Conservation (phyloP, 1,140 invertebrate species). For the Drosophila pallidifrons region DNA sequence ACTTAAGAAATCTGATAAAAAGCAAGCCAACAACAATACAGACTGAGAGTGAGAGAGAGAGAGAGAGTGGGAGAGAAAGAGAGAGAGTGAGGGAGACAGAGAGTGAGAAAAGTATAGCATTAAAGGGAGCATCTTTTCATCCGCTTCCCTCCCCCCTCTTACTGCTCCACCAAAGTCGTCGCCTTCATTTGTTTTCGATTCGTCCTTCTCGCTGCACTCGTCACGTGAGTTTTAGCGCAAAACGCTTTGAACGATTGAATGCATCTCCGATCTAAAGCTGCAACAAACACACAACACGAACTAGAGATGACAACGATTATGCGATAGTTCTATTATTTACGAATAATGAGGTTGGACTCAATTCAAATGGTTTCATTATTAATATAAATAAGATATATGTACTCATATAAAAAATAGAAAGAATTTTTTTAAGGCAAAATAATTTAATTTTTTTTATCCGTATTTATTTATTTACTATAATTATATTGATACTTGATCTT, state of each 20-base stretch:
- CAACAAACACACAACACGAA: background rate
- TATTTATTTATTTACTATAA: too few relatives aligned
- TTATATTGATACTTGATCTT: too few relatives aligned
- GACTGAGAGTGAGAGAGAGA: background rate
- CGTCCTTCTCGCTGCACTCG: conserved; percentile 69
- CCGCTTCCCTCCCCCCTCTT: conserved; percentile 14
- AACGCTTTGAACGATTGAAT: conserved; percentile 81
- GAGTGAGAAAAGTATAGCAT: conserved; percentile 4
- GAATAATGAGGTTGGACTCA: too few relatives aligned
- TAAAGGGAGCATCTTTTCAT: conserved; percentile 34
- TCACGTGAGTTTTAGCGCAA: conserved; percentile 83
- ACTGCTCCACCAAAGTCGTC: background rate
- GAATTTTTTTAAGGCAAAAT: too few relatives aligned
- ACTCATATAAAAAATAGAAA: too few relatives aligned
- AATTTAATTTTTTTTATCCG: too few relatives aligned
- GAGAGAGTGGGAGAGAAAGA: background rate
- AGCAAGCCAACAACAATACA: background rate
- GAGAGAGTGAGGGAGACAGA: background rate
- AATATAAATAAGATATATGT: too few relatives aligned
- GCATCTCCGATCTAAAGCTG: conserved; percentile 56
- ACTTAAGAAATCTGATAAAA: conserved; percentile 83
- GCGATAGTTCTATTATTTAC: too few relatives aligned
- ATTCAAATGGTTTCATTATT: too few relatives aligned
- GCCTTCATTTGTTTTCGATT: background rate
- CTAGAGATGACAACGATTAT: conserved; percentile 7